Conservation (phyloP, 1,140 invertebrate species). For the Anagrus nilaparvatae region DNA sequence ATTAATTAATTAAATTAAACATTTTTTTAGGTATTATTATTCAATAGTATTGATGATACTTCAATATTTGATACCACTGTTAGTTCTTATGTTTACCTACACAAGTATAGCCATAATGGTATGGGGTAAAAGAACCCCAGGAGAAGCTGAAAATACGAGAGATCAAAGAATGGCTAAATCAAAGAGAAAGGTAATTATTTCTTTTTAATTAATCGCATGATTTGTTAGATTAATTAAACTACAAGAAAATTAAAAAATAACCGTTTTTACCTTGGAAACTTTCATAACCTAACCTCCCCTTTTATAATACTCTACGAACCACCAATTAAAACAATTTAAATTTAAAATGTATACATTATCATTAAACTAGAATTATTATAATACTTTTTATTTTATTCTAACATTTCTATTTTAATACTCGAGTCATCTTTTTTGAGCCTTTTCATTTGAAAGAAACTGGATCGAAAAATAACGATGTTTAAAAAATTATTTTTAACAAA, state of each 20-base stretch:
- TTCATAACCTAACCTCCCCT: no score
- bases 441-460: no score
- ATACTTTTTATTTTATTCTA: no score
- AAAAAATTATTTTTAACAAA: no score
- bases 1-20: neutral
- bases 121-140: conserved; percentile 78
- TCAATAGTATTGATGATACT: conserved; percentile 66
- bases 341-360: no score
- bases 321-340: neutral
- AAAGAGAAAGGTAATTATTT: conserved; percentile 70
- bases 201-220: no score
- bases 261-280: neutral
- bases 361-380: no score
- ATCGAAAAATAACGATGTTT: no score
- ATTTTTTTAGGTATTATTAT: conserved; percentile 50
- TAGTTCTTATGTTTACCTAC: conserved; percentile 81
- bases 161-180: conserved; percentile 75
- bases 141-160: conserved; percentile 70
- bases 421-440: no score
- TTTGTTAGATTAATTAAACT: neutral
- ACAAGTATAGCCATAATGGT: conserved; percentile 75
- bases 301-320: no score
- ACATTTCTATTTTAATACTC: no score
- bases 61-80: conserved; percentile 76
- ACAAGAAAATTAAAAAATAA: neutral